Evolutionary conservation across 2,113 vertebrate species (phyloP), one percentile per base, ranked within the genome.

Genomic region (Cyprinodon variegatus): DNA sequence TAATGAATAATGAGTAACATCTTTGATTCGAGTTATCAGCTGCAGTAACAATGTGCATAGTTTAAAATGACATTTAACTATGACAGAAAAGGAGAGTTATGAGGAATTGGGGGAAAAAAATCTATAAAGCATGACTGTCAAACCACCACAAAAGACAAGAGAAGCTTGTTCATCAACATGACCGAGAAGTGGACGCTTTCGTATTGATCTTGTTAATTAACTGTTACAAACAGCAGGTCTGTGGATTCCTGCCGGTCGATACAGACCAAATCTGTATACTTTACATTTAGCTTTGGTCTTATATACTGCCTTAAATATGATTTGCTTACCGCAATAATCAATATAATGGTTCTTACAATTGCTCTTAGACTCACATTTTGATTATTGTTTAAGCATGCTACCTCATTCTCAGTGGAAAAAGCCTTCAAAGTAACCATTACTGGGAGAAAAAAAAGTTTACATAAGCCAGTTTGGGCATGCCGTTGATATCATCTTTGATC

Each of bases 181-280:
- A 92, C 79, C 72, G 78, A 88, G 81, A 88, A 75, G 74, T 63
- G 71, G 40, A 38, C 60, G 68, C 68, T 40, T 45, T 36, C 39
- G 20, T 45, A 91, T 92, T 72, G 65, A 89, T 89, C 59, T 38
- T 75, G 20, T 66, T 92, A 90, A 92, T 92, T 83, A 91, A 88
- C 70, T 50, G 81, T 83, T 85, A 85, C 77, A 79, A 68, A 85
- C 76, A 76, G 78, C 77, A 43, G 39, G 61, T 79, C 83, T 79
- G 72, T 83, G 85, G 89, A 91, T 88, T 65, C 88, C 89, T 89
- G 46, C 40, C 62, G n/a, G 61, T 91, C 84, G 69, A 91, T 90
- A 82, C 68, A 82, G 40, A 79, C 72, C 63, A 76, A 82, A 74
- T 61, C 45, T n/a, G 13, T 60, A 48, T 60, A 66, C 71, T 77